phyloP scores from a whole-genome alignment of 1,140 invertebrate genomes.

The Bombus superbus region DNA sequence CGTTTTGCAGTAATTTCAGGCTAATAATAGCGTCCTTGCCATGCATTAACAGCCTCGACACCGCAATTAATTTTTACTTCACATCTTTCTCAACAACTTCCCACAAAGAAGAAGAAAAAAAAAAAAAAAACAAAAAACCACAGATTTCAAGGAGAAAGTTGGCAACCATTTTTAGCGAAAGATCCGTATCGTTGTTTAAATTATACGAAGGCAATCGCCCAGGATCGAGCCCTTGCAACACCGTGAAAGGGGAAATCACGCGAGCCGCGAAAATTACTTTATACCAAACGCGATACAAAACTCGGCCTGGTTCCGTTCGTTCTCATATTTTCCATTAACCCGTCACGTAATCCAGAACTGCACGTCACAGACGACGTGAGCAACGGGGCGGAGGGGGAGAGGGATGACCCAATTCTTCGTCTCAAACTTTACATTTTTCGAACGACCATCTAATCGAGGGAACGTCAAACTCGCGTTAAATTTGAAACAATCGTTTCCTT shows the following conservation, averaged over 20 bases:
- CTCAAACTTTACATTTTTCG: neutral
- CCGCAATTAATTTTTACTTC: neutral
- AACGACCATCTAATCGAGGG: neutral
- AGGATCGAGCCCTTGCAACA: neutral
- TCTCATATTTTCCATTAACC: conserved; percentile 22
- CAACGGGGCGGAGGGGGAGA: neutral
- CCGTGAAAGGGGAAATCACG: neutral
- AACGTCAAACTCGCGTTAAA: neutral
- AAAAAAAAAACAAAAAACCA: neutral
- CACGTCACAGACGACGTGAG: neutral
- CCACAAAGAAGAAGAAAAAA: neutral
- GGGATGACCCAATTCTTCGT: conserved; percentile 15
- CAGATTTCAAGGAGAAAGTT: neutral
- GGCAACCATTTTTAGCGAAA: neutral
- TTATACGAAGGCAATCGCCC: neutral
- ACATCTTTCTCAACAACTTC: neutral
- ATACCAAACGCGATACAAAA: neutral
- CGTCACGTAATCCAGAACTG: neutral
- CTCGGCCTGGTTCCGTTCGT: conserved; percentile 13
- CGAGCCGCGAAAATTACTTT: neutral
- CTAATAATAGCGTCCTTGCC: neutral
- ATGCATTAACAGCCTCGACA: neutral
- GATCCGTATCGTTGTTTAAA: neutral
- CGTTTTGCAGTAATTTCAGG: neutral
- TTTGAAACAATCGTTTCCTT: neutral